Evolutionary conservation across 2,888 invertebrate genomes (phyloP), one percentile per base, ranked within the genome.

Genomic region (Fragum sueziense): DNA sequence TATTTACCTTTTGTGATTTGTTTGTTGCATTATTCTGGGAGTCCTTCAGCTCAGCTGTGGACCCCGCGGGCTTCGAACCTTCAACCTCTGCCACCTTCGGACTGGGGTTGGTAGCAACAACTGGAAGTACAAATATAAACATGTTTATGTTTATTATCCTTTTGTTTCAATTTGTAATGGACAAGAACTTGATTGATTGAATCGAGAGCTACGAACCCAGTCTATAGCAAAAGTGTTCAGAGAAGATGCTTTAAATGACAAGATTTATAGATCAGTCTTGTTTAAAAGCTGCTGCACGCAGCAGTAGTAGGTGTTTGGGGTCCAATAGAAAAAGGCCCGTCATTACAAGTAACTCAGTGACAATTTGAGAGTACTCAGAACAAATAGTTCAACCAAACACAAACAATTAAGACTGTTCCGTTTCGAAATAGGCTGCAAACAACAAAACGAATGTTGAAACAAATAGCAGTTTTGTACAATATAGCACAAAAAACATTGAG

Each of bases 1-100:
- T n/a, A n/a, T n/a, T 54, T 71, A 81, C 81, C 77, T 81, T 81
- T 54, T 70, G 74, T 34, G 34, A 34, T 62, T 77, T 77, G 62
- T 62, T 70, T 20, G 69, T 68, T 72, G 54, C 74, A 75, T 81
- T 77, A 4, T 71, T 51, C 54, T 33, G 59, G 33, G 76, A 65
- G n/a, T 81, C 77, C 37, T 71, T 59, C 33, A 74, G 25, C 61
- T 81, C 81, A 6, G 47, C 41, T 20, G 62, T 22, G 4, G 70
- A 27, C 17, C 71, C 22, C 6, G 34, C 31, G 29, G 67, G 41
- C 20, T 59, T 65, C 27, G 70, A 33, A 25, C 70, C 72, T 22
- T 74, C 75, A 41, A 75, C 75, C 54, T 71, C 71, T 7, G 69
- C 70, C 25, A 73, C 74, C 59, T 76, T 73, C 3, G 62, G 51